Evolutionary conservation across 2,797 vertebrate genomes (phyloP), one percentile per base, ranked within the genome.

Genomic region (Gobio occitaniae): DNA sequence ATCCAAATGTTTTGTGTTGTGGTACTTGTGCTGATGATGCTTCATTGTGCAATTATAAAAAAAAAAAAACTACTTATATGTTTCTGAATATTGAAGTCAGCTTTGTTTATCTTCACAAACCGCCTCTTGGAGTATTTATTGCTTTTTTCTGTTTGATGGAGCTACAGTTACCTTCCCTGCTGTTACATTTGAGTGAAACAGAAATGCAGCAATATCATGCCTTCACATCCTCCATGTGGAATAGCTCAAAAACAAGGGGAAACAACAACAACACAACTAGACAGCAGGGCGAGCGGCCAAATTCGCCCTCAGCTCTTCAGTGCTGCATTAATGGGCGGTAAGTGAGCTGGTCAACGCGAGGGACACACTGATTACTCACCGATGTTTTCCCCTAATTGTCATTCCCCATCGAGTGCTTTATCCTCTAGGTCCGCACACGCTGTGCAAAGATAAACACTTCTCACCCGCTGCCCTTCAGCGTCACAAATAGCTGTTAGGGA

Each of bases 291-390:
- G 83, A 77, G 50, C 17, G 2, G 78, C 75, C 84, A 69, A 70
- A 75, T 70, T 69, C 19, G 21, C 29, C 47, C 32, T 54, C 36
- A 50, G 66, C n/a, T 68, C 41, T 52, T 76, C 47, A 66, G 48
- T 29, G 68, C 48, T 36, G 11, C 56, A 80, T 56, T 84, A 66
- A 72, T 82, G 82, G 70, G 48, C 15, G 3, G 79, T 72, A 82
- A 61, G 71, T 81, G 82, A 68, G 52, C 83, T 68, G 80, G 87
- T 89, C 84, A 91, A 50, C 29, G 16, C 47, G 25, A 75, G 79
- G 61, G 86, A 88, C 38, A 19, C 83, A 87, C 89, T 86, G 72
- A 81, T 78, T 86, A 79, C 81, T 86, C 68, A 84, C 70, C 84
- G 83, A 83, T 77, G 88, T 87, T 84, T 84, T 84, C 19, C 44